These are phyloP conservation scores for Cottoperca gobio DNA, from an alignment of 2,797 vertebrate species.

Conservation along the genomic window DNA sequence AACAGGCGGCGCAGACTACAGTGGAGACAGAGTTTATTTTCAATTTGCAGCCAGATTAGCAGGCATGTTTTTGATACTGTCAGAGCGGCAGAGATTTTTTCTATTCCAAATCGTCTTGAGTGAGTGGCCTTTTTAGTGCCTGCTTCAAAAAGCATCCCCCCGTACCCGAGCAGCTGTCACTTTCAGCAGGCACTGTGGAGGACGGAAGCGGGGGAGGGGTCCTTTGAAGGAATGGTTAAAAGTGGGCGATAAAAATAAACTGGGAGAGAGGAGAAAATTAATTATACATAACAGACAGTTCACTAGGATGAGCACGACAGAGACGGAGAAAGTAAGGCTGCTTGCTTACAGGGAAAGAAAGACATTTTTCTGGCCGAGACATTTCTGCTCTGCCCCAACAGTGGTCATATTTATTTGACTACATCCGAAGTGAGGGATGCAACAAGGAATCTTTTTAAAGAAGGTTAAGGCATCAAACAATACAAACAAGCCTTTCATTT, in stretches of 20 bases:
- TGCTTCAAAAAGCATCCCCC: slow-evolving; percentile 80
- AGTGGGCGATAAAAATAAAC: slow-evolving; percentile 86
- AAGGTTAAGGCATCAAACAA: slow-evolving; percentile 66
- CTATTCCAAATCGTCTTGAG: slow-evolving; percentile 72
- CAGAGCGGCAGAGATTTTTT: slow-evolving; percentile 64
- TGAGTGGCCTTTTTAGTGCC: slow-evolving; percentile 80
- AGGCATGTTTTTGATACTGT: slow-evolving; percentile 71
- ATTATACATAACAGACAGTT: slow-evolving; percentile 85
- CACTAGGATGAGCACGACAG: slow-evolving; percentile 75
- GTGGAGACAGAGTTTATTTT: slow-evolving; percentile 62
- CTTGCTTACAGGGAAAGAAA: slow-evolving; percentile 49
- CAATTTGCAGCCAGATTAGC: slow-evolving; percentile 78
- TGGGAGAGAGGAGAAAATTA: slow-evolving; percentile 81
- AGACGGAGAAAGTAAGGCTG: slow-evolving; percentile 68
- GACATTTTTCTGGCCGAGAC: slow-evolving; percentile 56
- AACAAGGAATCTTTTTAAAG: slow-evolving; percentile 40
- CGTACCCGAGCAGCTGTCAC: slow-evolving; percentile 78
- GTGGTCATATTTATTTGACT: slow-evolving; percentile 58
- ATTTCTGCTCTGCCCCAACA: slow-evolving; percentile 55
- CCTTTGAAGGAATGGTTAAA: slow-evolving; percentile 84
- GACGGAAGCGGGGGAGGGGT: slow-evolving; percentile 69
- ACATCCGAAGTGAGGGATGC: slow-evolving; percentile 43
- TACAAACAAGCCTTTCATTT: slow-evolving; percentile 52
- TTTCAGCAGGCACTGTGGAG: slow-evolving; percentile 74
- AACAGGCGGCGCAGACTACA: slow-evolving; percentile 37